Base-by-base conservation (phyloP, 1,140 invertebrate species). In the Atta cephalotes region DNA sequence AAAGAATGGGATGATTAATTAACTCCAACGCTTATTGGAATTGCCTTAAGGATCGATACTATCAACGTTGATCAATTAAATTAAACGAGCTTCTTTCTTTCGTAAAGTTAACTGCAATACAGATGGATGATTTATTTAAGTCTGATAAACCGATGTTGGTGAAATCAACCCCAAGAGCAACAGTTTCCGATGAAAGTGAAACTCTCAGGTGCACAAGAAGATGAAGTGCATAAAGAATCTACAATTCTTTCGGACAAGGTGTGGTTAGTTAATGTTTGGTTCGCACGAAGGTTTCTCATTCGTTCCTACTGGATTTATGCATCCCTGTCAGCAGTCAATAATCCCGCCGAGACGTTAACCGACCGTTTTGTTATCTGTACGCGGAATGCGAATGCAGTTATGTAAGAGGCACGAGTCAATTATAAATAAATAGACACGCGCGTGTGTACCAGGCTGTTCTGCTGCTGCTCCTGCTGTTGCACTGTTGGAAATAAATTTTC, bases 251-350 rank as follows among this genome's bases (percentile, higher is more conserved):
- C 45, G 68, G 51, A 74, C 56, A 88, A 90, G 89, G 88, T 62
- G 89, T 81, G 86, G 88, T 85, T 81, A 63, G 80, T 71, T 77
- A 77, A 70, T 85, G 60, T 81, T 76, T 78, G 51, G 53, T 85
- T 60, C 53, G 51, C 49, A 76, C 85, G 53, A 31, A 63, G 25
- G 53, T 82, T 65, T 87, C 84, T 87, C 45, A 31, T 28, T 86
- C 70, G n/a, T 90, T 85, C 56, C 84, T 91, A 88, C 87, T 78
- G 82, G 82, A 90, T 92, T 93, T 92, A 93, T 92, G 89, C 89
- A 82, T 90, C 77, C 53, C 88, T 62, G 82, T 86, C 68, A 66
- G 81, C 84, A 87, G 92, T 92, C 91, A 86, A 92, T 93, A 92
- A 81, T 71, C 70, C 86, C 53, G 66, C 56, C 87, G 77, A 86